Evolutionary conservation across 2,797 vertebrate genomes (phyloP), one percentile per base, ranked within the genome.

Genomic region (Eupleurogrammus muticus): DNA sequence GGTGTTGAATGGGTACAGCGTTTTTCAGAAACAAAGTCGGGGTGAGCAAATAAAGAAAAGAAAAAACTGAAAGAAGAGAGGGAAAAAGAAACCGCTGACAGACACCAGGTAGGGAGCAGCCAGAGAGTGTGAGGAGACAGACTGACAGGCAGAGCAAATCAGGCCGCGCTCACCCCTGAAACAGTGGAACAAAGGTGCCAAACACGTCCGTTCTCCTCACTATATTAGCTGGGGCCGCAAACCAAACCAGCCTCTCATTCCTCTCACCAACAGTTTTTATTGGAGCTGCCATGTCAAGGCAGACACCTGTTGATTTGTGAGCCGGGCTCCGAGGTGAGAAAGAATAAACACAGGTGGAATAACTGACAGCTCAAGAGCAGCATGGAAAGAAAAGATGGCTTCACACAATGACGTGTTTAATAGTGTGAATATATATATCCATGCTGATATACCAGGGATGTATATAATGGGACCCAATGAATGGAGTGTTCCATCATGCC

Each of bases 211-310:
- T 61, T 54, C 50, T 57, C 53, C 36, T 61, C 34, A 60, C 44
- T 67, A 28, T 72, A 63, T 79, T 61, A 73, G 52, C 50, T 38
- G 52, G 9, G 57, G 57, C 66, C 75, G 9, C 40, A 60, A n/a
- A 68, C 51, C 54, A 69, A 74, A 63, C 32, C 11, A 12, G 35
- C 36, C 36, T 46, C 64, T 48, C 59, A 21, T 40, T 73, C 53
- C 52, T 67, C 58, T 59, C 66, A 62, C 54, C 73, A 68, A 17
- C 40, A 66, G 9, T 13, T 72, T 81, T 83, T 77, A 84, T 83
- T 73, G 74, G 49, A 59, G 62, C 66, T 73, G 75, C 80, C 86
- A 82, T 53, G 65, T 86, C 66, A 60, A 62, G 56, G 66, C 70
- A 73, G 72, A 80, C 58, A 32, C 17, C 56, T 59, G 50, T 69